Evolutionary conservation across 2,113 vertebrate genomes (phyloP).

Genomic region (Aramus guarauna): DNA sequence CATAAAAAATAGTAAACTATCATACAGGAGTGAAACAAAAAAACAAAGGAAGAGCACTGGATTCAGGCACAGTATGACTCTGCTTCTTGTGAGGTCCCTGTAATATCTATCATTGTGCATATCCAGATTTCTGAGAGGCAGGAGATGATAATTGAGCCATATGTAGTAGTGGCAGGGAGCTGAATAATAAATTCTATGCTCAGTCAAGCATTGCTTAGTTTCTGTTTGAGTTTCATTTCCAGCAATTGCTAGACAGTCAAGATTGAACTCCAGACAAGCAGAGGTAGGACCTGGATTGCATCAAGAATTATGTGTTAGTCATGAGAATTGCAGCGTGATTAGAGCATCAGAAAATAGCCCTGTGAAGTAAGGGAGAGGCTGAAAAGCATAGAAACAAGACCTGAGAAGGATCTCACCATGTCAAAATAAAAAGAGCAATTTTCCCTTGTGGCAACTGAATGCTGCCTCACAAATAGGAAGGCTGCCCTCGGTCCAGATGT

Average conservation of each 20-base stretch:
- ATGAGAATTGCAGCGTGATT: not conserved
- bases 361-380: slow-evolving; percentile 1
- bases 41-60: not conserved
- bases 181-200: slow-evolving; percentile 20
- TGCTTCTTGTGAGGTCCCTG: not conserved
- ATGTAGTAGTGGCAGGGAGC: not conserved
- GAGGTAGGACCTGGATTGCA: slow-evolving; percentile 33
- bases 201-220: slow-evolving; percentile 29
- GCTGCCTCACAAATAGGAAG: not conserved
- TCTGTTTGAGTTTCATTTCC: slow-evolving; percentile 47
- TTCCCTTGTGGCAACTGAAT: not conserved
- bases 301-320: slow-evolving; percentile 42
- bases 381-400: not conserved
- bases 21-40: not conserved
- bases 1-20: not conserved
- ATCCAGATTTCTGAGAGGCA: not conserved
- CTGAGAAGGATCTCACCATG: not conserved
- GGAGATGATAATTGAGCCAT: slow-evolving; percentile 1
- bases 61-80: not conserved
- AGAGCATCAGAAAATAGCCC: slow-evolving; percentile 47
- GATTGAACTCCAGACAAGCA: slow-evolving; percentile 30
- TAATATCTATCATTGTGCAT: not conserved
- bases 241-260: slow-evolving; percentile 59
- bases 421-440: not conserved
- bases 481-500: not conserved